phyloP scores from a whole-genome alignment of 2,888 invertebrate genomes.

The Omphaloscelis lunosa region DNA sequence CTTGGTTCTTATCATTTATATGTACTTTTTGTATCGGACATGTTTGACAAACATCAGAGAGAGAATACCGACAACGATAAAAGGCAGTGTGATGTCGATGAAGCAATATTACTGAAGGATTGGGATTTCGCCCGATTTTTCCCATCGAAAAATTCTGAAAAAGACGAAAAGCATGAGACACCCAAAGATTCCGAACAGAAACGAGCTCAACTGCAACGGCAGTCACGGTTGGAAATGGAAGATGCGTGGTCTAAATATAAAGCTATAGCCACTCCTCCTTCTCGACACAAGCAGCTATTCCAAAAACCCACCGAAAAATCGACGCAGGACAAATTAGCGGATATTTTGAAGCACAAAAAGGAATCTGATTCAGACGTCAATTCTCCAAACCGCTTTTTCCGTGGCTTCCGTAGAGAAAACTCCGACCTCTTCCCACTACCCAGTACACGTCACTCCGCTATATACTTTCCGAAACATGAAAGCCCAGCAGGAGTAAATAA shows the following conservation, averaged over 20 bases:
- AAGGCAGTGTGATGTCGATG: conserved; percentile 92
- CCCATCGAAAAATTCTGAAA: conserved; percentile 88
- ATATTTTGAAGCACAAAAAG: conserved; percentile 91
- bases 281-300: conserved; percentile 83
- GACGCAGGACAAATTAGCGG: conserved; percentile 86
- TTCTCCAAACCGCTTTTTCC: conserved; percentile 93
- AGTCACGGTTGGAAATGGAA: conserved; percentile 87
- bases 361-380: conserved; percentile 93
- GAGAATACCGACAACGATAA: conserved; percentile 84
- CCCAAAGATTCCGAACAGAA: conserved; percentile 85
- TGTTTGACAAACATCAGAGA: conserved; percentile 85
- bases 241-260: conserved; percentile 87
- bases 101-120: conserved; percentile 95
- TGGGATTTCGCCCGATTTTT: conserved; percentile 97
- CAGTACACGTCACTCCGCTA: conserved; percentile 94
- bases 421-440: conserved; percentile 95
- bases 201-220: conserved; percentile 84
- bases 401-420: conserved; percentile 95
- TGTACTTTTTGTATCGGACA: conserved; percentile 87
- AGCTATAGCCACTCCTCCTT: conserved; percentile 85
- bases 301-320: conserved; percentile 83
- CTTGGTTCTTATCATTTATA: conserved; percentile 81
- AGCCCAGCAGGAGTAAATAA: conserved; percentile 85
- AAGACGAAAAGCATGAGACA: conserved; percentile 80
- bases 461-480: conserved; percentile 91